Base-by-base conservation (phyloP, 1,140 invertebrate genomes). In the Hydropsyche tenuis region DNA sequence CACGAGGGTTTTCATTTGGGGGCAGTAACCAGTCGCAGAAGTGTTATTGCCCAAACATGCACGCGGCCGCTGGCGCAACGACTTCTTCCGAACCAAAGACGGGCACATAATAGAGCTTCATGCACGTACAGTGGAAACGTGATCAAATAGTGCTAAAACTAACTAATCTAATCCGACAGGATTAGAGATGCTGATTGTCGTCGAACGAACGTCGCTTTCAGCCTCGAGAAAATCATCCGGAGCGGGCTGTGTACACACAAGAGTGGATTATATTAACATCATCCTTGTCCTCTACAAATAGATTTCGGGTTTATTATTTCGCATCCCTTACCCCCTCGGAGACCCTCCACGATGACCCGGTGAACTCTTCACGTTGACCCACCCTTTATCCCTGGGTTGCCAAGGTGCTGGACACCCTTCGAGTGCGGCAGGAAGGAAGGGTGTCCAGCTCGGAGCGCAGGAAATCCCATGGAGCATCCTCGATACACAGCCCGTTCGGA, bases 191-290 rank as follows among this genome's bases (percentile, higher is more conserved):
- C 30, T 37, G 30, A 37, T 37, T 37, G 30, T 37, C 30, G 30
- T 37, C 30, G 30, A 18, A 7, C 48, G 60, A n/a, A 14, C 63
- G 37, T 18, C 43, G 9, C n/a, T 65, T n/a, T 46, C 9, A 65
- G 37, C 30, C 60, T 43, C 73, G 70, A 73, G 72, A 62, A 72
- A 72, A 76, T 76, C 73, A 73, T 66, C 68, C 56, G 16, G n/a
- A 14, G 6, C 16, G 16, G 51, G 70, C 56, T 73, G 51, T 73
- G 72, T 73, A 42, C 14, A 76, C 75, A 71, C 72, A 25, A 62
- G 60, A 27, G 69, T 43, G 62, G 75, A 76, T 76, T 76, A 76
- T 76, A 76, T 76, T 72, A 76, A 76, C 75, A 74, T 74, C 75
- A 68, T 73, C 64, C 69, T 14, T 30, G 69, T 76, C 75, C 75